Evolutionary conservation across 2,888 invertebrate species (phyloP).

Genomic region (Polyploca ridens): DNA sequence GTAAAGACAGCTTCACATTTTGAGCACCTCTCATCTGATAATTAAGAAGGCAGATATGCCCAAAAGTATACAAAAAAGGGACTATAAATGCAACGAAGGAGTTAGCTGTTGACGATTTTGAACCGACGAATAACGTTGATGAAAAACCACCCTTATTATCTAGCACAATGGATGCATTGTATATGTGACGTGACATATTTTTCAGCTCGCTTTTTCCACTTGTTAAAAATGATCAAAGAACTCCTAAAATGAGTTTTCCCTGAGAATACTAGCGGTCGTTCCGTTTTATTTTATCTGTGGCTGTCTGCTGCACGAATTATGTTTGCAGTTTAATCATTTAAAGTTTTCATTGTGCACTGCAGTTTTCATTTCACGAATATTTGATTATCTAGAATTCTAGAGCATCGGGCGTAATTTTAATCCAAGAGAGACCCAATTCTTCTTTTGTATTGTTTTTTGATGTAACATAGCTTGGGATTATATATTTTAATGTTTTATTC

Average conservation of each 20-base stretch:
- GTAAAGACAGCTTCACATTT: too few relatives aligned
- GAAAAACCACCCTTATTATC: constrained; percentile 1
- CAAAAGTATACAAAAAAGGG: too few relatives aligned
- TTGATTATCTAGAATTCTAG: constrained; percentile 9
- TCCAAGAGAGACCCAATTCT: not conserved
- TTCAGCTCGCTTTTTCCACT: constrained; percentile 32
- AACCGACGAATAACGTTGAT: not conserved
- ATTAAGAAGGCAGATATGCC: too few relatives aligned
- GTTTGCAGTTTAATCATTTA: constrained; percentile 54
- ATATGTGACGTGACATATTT: not conserved
- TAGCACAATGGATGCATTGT: not conserved
- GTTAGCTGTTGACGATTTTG: too few relatives aligned
- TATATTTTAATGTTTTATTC: not conserved
- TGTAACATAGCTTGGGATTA: not conserved
- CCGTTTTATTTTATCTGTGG: constrained; percentile 35
- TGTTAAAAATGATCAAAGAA: constrained; percentile 54
- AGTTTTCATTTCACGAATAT: constrained; percentile 35
- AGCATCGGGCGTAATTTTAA: constrained; percentile 2
- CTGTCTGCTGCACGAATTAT: constrained; percentile 45
- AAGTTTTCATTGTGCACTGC: constrained; percentile 32
- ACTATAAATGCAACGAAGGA: too few relatives aligned
- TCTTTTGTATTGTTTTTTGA: not conserved
- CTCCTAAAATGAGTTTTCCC: constrained; percentile 55
- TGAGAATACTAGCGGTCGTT: constrained; percentile 34
- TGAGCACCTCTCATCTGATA: too few relatives aligned